phyloP scores from a whole-genome alignment of 2,797 vertebrate species.

The Phrynocephalus vlangalii region DNA sequence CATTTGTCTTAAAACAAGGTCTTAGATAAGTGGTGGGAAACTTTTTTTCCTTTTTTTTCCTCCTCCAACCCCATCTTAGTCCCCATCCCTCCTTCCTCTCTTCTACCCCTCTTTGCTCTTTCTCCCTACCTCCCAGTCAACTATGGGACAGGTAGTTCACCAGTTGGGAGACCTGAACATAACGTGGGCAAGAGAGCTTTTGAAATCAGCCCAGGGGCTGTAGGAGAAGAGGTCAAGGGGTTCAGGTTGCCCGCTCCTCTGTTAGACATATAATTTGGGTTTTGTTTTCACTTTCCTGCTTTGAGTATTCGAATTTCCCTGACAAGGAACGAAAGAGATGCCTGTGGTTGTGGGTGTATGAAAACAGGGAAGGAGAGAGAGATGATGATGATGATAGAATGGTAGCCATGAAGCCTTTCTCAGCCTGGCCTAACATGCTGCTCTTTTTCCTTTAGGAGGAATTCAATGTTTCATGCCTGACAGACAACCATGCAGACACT shows the following conservation, averaged over 20 bases:
- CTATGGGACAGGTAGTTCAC: no score
- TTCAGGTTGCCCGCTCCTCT: background rate
- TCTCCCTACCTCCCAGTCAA: no score
- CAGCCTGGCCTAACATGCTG: conserved; percentile 37
- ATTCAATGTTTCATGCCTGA: conserved; percentile 91
- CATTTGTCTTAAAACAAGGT: no score
- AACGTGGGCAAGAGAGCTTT: background rate
- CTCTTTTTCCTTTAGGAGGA: conserved; percentile 83
- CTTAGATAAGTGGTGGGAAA: no score
- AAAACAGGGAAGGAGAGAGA: no score
- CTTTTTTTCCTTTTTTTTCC: no score
- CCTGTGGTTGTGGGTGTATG: background rate
- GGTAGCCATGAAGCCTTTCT: background rate
- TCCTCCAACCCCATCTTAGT: no score
- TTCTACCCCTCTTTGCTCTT: no score
- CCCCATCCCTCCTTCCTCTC: no score
- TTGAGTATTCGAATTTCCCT: background rate
- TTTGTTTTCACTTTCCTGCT: background rate
- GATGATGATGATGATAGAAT: background rate
- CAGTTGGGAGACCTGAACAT: no score
- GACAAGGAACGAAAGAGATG: background rate
- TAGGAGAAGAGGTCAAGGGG: background rate
- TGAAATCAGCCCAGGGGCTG: background rate
- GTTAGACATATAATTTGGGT: background rate
- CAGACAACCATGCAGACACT: conserved; percentile 91